phyloP scores from a whole-genome alignment of 2,888 invertebrate species.

The Cynaeus angustus region DNA sequence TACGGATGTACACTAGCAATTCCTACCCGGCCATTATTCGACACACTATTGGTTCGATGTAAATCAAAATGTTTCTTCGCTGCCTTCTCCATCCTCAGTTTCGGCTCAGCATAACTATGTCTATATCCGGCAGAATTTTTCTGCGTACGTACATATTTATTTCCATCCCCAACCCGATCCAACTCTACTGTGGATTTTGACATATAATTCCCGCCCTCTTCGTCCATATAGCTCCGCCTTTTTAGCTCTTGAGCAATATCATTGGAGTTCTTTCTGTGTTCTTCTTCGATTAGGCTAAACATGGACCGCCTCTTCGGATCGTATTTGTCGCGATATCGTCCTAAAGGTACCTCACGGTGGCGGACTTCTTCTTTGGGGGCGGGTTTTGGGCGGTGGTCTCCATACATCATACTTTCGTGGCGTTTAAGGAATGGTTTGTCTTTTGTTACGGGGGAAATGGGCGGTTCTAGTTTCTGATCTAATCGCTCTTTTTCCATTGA shows the following conservation, averaged over 20 bases:
- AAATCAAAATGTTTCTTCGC: constrained; percentile 67
- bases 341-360: constrained; percentile 57
- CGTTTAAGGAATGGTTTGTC: constrained; percentile 63
- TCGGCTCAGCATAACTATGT: constrained; percentile 81
- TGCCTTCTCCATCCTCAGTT: constrained; percentile 71
- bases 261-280: constrained; percentile 70
- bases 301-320: constrained; percentile 70
- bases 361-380: constrained; percentile 65
- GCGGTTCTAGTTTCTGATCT: constrained; percentile 58
- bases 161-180: constrained; percentile 62
- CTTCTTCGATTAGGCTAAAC: constrained; percentile 71
- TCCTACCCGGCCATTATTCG: constrained; percentile 69
- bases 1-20: constrained; percentile 71
- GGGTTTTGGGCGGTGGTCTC: constrained; percentile 50
- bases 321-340: constrained; percentile 61
- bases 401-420: constrained; percentile 59
- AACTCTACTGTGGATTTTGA: constrained; percentile 65
- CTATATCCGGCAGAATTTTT: constrained; percentile 70
- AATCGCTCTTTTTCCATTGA: constrained; percentile 82
- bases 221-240: constrained; percentile 70
- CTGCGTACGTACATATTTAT: constrained; percentile 61
- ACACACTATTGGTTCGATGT: constrained; percentile 70
- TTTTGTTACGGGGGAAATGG: constrained; percentile 62
- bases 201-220: constrained; percentile 67
- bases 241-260: constrained; percentile 73